Evolutionary conservation across 2,113 vertebrate genomes (phyloP), one percentile per base, ranked within the genome.

Genomic region (Galemys pyrenaicus): DNA sequence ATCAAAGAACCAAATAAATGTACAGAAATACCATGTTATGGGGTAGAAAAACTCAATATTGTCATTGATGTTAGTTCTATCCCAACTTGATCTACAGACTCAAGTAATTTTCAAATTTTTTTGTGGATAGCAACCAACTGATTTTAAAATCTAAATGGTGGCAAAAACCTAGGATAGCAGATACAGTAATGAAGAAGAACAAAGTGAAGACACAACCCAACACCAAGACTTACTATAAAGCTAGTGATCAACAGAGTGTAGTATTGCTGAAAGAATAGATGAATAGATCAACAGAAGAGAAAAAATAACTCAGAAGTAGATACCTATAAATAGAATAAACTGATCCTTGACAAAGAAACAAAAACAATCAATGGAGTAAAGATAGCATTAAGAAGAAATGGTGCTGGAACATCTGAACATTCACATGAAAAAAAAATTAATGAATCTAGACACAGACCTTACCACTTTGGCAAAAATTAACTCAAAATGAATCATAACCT

Each of bases 191-290:
- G 67, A 87, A 87, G 65, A 87, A 87, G 75, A 46, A 87, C 44
- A 71, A 81, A 81, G 65, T 35, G 37, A 73, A 56, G 35, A 87
- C 35, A 51, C 20, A 54, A 73, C 6, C 83, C 35, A 73, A 64
- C 54, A 71, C 51, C 30, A 80, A 87, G 35, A 73, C 83, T 87
- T 93, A 87, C 20, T 79, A 39, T 62, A 87, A 80, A 87, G 75
- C 35, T 87, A 73, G 10, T 54, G 86, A 87, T 64, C 37, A 87
- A 73, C 35, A 51, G 7, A 73, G 65, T n/a, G n/a, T 28, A 9
- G 30, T 41, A 73, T 6, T 44, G 56, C 56, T 87, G 65, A 87
- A 73, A 93, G 30, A 73, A 87, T 1, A 49, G 7, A 92, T 54
- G 51, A 37, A 88, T 6, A 93, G 54, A 54, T 65, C 74, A 73